Percentiles rank a stretch among this genome's conserved stretches.
Conservation (phyloP, 2,888 invertebrate genomes). For the Phyllotreta striolata region DNA sequence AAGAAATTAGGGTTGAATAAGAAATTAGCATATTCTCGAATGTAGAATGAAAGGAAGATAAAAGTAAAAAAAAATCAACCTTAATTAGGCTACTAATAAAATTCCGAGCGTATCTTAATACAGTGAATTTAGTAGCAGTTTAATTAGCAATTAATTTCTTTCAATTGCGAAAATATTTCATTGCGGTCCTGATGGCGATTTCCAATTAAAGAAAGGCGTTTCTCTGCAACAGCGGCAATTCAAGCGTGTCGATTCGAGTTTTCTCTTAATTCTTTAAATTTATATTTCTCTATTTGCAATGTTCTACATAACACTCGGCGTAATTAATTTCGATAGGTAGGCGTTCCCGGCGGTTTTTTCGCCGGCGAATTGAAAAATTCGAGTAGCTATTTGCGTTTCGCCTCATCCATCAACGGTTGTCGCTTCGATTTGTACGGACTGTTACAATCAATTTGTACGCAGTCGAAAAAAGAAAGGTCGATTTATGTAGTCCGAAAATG, state of each 20-base stretch:
- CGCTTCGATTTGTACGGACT: neutral
- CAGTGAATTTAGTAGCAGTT: too few relatives aligned
- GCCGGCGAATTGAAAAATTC: neutral
- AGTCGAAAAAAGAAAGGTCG: too few relatives aligned
- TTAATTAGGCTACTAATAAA: too few relatives aligned
- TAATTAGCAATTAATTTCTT: too few relatives aligned
- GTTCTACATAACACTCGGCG: conserved; percentile 20
- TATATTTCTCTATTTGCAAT: conserved; percentile 18
- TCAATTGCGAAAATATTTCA: neutral
- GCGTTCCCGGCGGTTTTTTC: conserved; percentile 10
- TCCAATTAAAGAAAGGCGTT: conserved; percentile 24
- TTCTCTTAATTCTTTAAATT: conserved; percentile 30
- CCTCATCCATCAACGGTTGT: conserved; percentile 10
- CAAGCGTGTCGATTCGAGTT: conserved; percentile 18
- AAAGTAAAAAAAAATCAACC: too few relatives aligned
- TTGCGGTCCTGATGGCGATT: conserved; percentile 22
- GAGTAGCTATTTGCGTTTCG: neutral
- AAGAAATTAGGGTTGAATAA: too few relatives aligned
- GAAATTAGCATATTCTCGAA: too few relatives aligned
- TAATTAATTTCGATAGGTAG: conserved; percentile 28
- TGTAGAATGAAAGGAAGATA: too few relatives aligned
- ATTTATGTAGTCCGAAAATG: too few relatives aligned
- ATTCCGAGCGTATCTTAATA: too few relatives aligned
- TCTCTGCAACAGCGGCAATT: neutral
- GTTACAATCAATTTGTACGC: neutral